Evolutionary conservation across 2,113 vertebrate species (phyloP), one percentile per base, ranked within the genome.

Genomic region (Phycodurus eques): DNA sequence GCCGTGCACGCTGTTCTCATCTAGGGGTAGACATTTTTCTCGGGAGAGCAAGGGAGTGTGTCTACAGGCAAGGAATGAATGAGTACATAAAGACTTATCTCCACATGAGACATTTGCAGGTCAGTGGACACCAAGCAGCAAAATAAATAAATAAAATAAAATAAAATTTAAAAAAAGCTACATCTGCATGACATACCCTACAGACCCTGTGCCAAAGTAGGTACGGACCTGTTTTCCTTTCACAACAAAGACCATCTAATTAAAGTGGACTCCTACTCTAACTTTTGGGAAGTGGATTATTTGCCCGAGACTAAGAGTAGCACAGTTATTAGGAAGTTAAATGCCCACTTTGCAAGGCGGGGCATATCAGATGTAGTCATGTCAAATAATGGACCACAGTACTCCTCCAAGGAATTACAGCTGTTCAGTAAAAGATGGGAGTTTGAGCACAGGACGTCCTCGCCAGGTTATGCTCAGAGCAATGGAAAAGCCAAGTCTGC

Each of bases 11-110:
- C 60, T 79, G 47, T 14, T 59, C 77, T 63, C 74, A 76, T 11
- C 54, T 47, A 44, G 67, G 60, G 3, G 31, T 68, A 9, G 79
- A 81, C 56, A 73, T 67, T 57, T 79, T 51, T 43, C 49, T 84
- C 1, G 17, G 72, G 27, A 20, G 69, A 5, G 69, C 78, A 5
- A 63, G 73, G 72, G 54, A 68, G 35, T 74, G 62, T 67, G 70
- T 73, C 1, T 73, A 70, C 33, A 81, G 73, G 74, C 70, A 5
- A 10, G 75, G 75, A 0, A 77, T 81, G 73, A 75, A 17, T 9
- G 51, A 79, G 0, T 68, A 81, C 1, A 72, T 79, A 8, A 81
- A 67, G 15, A 67, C 15, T 0, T 14, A 4, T 47, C 3, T 2
- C 14, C 0, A 66, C 47, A 27, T 66, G 39, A 31, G 39, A n/a